These are phyloP conservation scores for Drosophila murphyi DNA, from an alignment of 1,140 invertebrate species.

Conservation along the genomic window DNA sequence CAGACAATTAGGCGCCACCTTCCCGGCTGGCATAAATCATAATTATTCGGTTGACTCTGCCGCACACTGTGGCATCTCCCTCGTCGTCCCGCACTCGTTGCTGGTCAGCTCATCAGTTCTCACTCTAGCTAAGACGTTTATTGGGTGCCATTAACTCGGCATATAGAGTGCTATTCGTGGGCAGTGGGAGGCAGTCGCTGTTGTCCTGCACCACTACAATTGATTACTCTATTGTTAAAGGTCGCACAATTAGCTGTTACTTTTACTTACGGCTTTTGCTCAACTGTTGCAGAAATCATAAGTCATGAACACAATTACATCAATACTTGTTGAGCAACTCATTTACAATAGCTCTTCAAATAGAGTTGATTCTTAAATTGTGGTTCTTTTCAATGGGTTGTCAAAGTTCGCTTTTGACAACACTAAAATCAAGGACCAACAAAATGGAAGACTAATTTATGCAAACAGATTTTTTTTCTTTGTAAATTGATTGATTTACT, in stretches of 20 bases:
- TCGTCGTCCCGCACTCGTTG: not conserved
- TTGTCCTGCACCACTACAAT: slow-evolving; percentile 47
- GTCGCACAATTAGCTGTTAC: slow-evolving; percentile 66
- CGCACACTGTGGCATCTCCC: not conserved
- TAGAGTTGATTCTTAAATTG: too few relatives aligned
- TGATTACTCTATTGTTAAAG: slow-evolving; percentile 76
- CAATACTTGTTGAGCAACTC: too few relatives aligned
- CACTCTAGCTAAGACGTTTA: slow-evolving; percentile 69
- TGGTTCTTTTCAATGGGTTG: too few relatives aligned
- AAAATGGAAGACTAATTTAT: too few relatives aligned
- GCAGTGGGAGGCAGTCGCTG: slow-evolving; percentile 15
- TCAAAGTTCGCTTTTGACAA: too few relatives aligned
- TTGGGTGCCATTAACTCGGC: slow-evolving; percentile 77
- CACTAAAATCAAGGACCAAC: too few relatives aligned
- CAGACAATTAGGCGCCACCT: slow-evolving; percentile 76
- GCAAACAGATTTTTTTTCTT: too few relatives aligned
- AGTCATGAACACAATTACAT: too few relatives aligned
- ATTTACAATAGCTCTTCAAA: too few relatives aligned
- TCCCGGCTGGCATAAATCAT: slow-evolving; percentile 72
- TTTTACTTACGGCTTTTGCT: not conserved
- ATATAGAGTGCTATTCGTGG: slow-evolving; percentile 74
- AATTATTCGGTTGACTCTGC: slow-evolving; percentile 61
- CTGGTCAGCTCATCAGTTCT: slow-evolving; percentile 50
- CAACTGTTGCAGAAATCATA: too few relatives aligned
- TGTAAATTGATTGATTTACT: too few relatives aligned